Evolutionary conservation across 2,113 vertebrate genomes (phyloP).

Genomic region (Limanda limanda): DNA sequence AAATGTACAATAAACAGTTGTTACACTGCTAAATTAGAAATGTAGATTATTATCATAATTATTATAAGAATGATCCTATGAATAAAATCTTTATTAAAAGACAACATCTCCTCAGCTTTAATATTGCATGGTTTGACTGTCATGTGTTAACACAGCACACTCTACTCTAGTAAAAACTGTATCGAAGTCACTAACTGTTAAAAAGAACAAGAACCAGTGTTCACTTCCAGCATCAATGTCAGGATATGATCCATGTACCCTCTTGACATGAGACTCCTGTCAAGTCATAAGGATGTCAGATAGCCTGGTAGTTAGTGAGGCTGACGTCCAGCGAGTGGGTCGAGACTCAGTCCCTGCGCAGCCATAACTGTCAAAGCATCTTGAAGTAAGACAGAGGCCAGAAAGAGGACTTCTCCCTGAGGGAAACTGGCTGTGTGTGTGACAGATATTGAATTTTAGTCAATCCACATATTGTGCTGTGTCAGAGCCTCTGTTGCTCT

Average conservation of each 20-base stretch:
- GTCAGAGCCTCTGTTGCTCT: slow-evolving; percentile 20
- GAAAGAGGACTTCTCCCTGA: slow-evolving; percentile 8
- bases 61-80: no score
- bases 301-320: slow-evolving; percentile 42
- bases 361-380: slow-evolving; percentile 62
- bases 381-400: slow-evolving; percentile 41
- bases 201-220: slow-evolving; percentile 18
- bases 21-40: no score
- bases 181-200: slow-evolving; percentile 42
- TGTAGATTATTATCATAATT: no score
- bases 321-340: slow-evolving; percentile 40
- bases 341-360: slow-evolving; percentile 36
- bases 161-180: background rate
- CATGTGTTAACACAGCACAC: no score
- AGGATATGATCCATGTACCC: slow-evolving; percentile 29
- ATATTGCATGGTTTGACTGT: no score
- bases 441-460: slow-evolving; percentile 44
- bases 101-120: no score
- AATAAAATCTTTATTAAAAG: no score
- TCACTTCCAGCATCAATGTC: slow-evolving; percentile 26
- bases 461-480: slow-evolving; percentile 7
- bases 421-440: slow-evolving; percentile 33
- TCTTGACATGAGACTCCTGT: slow-evolving; percentile 40
- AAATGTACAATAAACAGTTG: no score
- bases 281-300: slow-evolving; percentile 42